Conservation (phyloP, 2,797 vertebrate genomes). For the Pristis pectinata region DNA sequence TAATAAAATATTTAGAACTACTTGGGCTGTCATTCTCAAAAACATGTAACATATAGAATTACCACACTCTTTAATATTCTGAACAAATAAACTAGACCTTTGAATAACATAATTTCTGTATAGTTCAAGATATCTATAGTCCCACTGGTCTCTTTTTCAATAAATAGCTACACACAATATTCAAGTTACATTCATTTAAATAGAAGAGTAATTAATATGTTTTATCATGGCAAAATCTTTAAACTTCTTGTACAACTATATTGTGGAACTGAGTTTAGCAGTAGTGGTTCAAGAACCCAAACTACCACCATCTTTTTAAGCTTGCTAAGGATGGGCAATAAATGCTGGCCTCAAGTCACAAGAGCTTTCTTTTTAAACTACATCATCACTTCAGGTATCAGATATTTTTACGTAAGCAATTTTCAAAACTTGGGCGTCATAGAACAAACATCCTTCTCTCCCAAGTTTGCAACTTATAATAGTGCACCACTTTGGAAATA, state of each 20-base stretch:
- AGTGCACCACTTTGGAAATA: background rate
- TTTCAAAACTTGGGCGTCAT: background rate
- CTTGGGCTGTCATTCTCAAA: background rate
- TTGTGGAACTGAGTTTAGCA: background rate
- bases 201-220: background rate
- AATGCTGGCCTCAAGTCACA: background rate
- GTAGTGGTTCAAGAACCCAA: background rate
- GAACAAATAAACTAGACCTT: background rate
- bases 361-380: background rate
- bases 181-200: background rate
- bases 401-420: background rate
- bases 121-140: background rate
- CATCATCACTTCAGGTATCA: background rate
- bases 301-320: background rate
- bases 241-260: background rate
- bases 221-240: background rate
- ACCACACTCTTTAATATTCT: too few relatives aligned
- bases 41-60: background rate
- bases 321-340: background rate
- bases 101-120: background rate
- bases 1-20: background rate
- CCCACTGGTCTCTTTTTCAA: background rate
- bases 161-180: background rate
- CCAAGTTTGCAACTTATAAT: background rate
- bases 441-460: background rate